Conservation (phyloP, 2,888 invertebrate genomes). For the Orchestes rusci region DNA sequence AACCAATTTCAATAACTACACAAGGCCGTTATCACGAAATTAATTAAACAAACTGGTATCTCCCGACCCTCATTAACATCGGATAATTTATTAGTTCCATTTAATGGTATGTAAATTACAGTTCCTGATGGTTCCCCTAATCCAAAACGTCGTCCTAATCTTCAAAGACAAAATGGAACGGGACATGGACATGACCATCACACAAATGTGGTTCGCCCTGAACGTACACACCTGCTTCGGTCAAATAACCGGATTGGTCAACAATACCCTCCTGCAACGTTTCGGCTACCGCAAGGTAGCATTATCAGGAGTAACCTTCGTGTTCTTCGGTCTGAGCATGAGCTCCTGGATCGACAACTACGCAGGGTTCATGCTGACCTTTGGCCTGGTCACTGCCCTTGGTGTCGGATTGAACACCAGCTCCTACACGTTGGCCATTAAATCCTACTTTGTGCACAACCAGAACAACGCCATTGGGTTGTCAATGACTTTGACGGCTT, state of each 20-base stretch:
- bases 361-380: constrained; percentile 54
- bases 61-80: no score
- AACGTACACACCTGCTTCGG: constrained; percentile 61
- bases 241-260: constrained; percentile 58
- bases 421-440: constrained; percentile 56
- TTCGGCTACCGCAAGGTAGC: constrained; percentile 62
- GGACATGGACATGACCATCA: constrained; percentile 51
- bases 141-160: constrained; percentile 57
- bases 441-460: constrained; percentile 57
- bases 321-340: constrained; percentile 51
- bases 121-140: constrained; percentile 34
- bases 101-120: no score
- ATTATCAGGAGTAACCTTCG: constrained; percentile 49
- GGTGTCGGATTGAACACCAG: constrained; percentile 55
- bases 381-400: constrained; percentile 60
- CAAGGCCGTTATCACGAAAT: no score
- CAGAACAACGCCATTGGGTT: constrained; percentile 56
- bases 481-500: constrained; percentile 57
- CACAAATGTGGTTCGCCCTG: constrained; percentile 56
- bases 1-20: no score
- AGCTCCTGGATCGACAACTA: constrained; percentile 53
- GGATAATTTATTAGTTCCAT: no score
- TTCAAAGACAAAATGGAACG: constrained; percentile 54
- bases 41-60: no score
- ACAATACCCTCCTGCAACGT: constrained; percentile 54